Conservation (phyloP, 2,113 vertebrate species). For the Scomber scombrus region DNA sequence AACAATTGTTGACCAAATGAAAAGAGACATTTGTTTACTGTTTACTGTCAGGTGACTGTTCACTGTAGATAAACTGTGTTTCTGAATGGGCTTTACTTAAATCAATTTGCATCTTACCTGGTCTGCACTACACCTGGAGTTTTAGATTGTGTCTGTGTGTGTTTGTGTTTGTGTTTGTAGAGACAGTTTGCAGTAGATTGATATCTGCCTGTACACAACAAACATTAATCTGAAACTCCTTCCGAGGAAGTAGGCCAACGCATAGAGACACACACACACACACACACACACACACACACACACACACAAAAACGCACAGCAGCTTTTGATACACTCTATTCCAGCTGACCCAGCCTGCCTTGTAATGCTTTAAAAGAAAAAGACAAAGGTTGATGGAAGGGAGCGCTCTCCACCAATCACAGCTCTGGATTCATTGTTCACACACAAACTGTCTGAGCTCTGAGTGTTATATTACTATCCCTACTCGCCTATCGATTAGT, state of each 20-base stretch:
- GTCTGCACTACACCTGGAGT: not conserved
- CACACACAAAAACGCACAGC: slow-evolving; percentile 24
- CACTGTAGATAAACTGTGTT: not conserved
- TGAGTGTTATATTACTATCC: slow-evolving; percentile 79
- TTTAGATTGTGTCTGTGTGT: not conserved
- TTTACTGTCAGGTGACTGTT: not conserved
- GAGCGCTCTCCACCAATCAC: slow-evolving; percentile 64
- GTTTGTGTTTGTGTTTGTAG: not conserved
- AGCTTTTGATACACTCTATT: slow-evolving; percentile 49
- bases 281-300: slow-evolving; percentile 21
- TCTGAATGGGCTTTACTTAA: not conserved
- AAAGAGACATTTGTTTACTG: not conserved
- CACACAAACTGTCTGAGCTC: slow-evolving; percentile 45
- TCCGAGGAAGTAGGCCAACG: slow-evolving; percentile 68
- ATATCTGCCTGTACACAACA: slow-evolving; percentile 11
- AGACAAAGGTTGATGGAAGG: slow-evolving; percentile 73
- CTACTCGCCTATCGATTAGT: slow-evolving; percentile 88
- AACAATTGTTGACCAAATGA: too few species aligned
- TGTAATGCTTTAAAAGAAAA: slow-evolving; percentile 66
- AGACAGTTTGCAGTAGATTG: not conserved
- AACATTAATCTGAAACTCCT: slow-evolving; percentile 12
- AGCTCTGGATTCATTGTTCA: slow-evolving; percentile 19
- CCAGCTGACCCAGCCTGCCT: slow-evolving; percentile 59
- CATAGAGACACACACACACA: slow-evolving; percentile 43
- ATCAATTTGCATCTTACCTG: not conserved